A percentile compares a stretch with the other conserved stretches of the same genome.
phyloP scores from a whole-genome alignment of 1,140 invertebrate genomes.

The Melipona quadrifasciata region DNA sequence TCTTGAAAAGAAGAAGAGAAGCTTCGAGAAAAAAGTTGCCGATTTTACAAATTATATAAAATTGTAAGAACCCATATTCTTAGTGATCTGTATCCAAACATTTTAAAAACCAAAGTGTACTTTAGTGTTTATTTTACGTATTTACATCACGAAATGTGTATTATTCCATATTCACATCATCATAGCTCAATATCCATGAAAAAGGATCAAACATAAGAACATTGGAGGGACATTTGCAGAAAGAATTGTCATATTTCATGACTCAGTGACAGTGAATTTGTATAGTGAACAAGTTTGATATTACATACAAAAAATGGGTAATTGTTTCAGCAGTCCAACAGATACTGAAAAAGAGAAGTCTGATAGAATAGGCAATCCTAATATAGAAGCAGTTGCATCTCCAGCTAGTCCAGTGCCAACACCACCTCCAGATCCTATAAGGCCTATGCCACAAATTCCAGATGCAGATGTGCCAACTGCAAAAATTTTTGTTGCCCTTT shows the following conservation, averaged over 20 bases:
- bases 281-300: slow-evolving; percentile 15
- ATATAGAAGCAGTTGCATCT: slow-evolving; percentile 84
- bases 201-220: slow-evolving; percentile 38
- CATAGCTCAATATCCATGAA: slow-evolving; percentile 21
- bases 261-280: slow-evolving; percentile 34
- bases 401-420: slow-evolving; percentile 85
- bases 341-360: slow-evolving; percentile 85
- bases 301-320: slow-evolving; percentile 83
- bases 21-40: slow-evolving; percentile 26
- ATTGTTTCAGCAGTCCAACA: slow-evolving; percentile 87
- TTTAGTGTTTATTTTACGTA: slow-evolving; percentile 24
- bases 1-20: slow-evolving; percentile 34
- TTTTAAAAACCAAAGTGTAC: slow-evolving; percentile 27
- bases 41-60: slow-evolving; percentile 14
- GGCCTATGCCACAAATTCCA: slow-evolving; percentile 84
- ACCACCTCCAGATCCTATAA: slow-evolving; percentile 85
- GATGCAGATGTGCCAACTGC: slow-evolving; percentile 86
- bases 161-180: slow-evolving; percentile 12
- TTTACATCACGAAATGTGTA: slow-evolving; percentile 32
- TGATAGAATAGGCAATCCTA: slow-evolving; percentile 84
- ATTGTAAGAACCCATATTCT: slow-evolving; percentile 30
- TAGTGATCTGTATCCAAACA: slow-evolving; percentile 14
- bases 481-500: slow-evolving; percentile 97
- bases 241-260: slow-evolving; percentile 30
- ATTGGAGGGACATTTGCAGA: background rate